Percentiles rank a stretch among this genome's conserved stretches.
phyloP scores from a whole-genome alignment of 2,797 vertebrate genomes.

The Danio tinwini region DNA sequence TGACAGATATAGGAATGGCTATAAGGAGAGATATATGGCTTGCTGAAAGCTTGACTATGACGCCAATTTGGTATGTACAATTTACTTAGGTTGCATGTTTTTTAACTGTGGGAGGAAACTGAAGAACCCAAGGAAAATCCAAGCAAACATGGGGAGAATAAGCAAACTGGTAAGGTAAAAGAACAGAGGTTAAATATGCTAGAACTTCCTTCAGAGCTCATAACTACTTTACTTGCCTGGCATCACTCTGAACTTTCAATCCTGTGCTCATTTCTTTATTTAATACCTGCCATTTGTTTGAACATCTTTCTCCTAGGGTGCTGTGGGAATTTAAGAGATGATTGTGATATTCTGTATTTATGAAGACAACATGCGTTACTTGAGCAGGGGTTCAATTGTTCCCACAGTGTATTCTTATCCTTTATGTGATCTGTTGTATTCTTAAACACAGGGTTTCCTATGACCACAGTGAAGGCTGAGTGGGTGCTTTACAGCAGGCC shows the following conservation, averaged over 20 bases:
- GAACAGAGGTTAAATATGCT: neutral
- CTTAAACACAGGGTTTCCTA: conserved; percentile 32
- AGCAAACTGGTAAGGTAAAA: neutral
- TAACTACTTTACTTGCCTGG: conserved; percentile 3
- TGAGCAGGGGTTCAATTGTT: neutral
- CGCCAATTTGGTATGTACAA: too few species aligned
- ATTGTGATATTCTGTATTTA: conserved; percentile 1
- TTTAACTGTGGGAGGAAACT: too few species aligned
- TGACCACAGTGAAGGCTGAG: conserved; percentile 42
- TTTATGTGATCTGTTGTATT: conserved; percentile 27
- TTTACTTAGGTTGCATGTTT: too few species aligned
- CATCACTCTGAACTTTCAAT: neutral
- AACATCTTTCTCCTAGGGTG: neutral
- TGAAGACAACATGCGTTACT: neutral
- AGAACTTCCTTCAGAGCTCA: neutral
- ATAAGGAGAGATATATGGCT: too few species aligned
- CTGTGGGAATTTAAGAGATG: neutral
- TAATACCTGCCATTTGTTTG: neutral
- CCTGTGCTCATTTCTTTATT: neutral
- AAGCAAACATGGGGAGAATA: too few species aligned
- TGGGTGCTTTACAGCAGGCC: conserved; percentile 37
- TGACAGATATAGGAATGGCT: too few species aligned
- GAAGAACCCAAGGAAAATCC: too few species aligned
- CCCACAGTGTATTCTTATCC: conserved; percentile 26
- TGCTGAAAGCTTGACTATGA: too few species aligned